Conservation (phyloP, 2,797 vertebrate genomes). For the Pangasius sanitwongsei region DNA sequence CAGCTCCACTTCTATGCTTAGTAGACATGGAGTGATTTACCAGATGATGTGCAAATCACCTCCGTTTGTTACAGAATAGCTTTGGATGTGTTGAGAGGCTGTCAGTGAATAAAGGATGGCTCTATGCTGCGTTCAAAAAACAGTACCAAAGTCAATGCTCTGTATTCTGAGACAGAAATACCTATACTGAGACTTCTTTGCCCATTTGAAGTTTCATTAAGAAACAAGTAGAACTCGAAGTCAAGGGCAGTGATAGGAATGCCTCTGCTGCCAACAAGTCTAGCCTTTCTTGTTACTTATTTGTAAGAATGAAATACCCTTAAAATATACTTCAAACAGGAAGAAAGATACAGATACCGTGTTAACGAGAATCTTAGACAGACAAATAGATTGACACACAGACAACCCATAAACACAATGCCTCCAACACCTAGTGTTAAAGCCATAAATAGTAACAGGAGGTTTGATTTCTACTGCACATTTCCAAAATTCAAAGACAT, state of each 20-base stretch:
- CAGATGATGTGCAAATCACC: conserved; percentile 41
- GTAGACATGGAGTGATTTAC: conserved; percentile 42
- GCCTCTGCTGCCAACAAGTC: not conserved
- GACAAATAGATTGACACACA: not conserved
- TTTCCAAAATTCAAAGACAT: not conserved
- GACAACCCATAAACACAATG: not conserved
- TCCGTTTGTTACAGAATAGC: conserved; percentile 13
- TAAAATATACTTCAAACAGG: not conserved
- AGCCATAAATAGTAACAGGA: not conserved
- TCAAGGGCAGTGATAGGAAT: not conserved
- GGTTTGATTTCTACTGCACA: not conserved
- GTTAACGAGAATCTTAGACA: not conserved
- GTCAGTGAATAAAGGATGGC: conserved; percentile 7
- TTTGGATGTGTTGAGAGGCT: conserved; percentile 19
- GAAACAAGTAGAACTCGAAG: not conserved
- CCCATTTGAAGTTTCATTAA: not conserved
- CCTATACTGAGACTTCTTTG: not conserved
- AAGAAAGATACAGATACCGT: not conserved
- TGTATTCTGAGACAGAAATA: not conserved
- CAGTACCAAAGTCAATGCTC: not conserved
- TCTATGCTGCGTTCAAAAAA: not conserved
- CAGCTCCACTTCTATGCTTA: conserved; percentile 40
- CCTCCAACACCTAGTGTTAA: not conserved
- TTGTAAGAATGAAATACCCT: not conserved
- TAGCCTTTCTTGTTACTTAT: not conserved